Evolutionary conservation across 2,797 vertebrate species (phyloP).

Genomic region (Helarctos malayanus): DNA sequence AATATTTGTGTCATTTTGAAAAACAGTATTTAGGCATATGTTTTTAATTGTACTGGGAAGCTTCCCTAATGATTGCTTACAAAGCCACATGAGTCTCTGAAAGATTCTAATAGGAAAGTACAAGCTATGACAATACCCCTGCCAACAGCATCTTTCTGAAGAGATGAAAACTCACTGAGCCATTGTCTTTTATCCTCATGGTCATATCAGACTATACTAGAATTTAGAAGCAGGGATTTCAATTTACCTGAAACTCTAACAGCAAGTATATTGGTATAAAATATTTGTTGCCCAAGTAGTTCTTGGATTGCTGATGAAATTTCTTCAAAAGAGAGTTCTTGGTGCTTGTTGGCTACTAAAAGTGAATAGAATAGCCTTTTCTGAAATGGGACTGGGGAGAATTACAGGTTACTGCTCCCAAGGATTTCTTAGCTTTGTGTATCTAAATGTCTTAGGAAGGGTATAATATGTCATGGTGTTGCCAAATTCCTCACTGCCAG

Average conservation of each 20-base stretch:
- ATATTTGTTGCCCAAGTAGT: background rate
- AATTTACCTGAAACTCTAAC: background rate
- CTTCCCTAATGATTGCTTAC: constrained; percentile 43
- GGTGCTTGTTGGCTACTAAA: background rate
- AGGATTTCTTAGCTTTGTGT: background rate
- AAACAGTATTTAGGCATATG: constrained; percentile 63
- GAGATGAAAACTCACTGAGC: background rate
- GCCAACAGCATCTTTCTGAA: background rate
- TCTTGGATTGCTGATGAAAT: background rate
- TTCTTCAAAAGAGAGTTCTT: background rate
- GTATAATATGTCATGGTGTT: constrained; percentile 31
- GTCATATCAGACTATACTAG: background rate
- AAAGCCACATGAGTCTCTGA: constrained; percentile 13
- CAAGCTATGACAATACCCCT: background rate
- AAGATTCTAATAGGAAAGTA: background rate
- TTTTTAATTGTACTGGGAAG: constrained; percentile 63
- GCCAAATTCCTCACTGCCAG: constrained; percentile 15
- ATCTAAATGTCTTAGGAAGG: constrained; percentile 8
- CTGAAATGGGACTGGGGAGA: background rate
- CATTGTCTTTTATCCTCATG: background rate
- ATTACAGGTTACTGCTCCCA: background rate
- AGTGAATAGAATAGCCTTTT: background rate
- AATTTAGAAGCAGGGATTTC: background rate
- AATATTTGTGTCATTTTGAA: constrained; percentile 62
- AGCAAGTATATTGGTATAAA: background rate